These are phyloP conservation scores for Thamnophis sirtalis DNA, from an alignment of 2,113 vertebrate genomes.

Conservation along the genomic window DNA sequence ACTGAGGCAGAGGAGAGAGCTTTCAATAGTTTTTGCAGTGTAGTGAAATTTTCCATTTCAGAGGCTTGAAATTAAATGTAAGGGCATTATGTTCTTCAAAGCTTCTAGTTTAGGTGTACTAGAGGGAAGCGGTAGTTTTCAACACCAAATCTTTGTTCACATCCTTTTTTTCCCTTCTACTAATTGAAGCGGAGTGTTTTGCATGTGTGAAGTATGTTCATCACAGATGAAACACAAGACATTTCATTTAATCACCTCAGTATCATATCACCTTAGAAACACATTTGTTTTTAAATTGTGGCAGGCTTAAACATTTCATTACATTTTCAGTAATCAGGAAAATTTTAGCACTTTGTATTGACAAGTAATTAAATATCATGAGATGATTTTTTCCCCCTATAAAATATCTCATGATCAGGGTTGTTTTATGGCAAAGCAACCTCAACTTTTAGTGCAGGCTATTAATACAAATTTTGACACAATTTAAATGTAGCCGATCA, in stretches of 20 bases:
- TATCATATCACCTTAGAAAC: not conserved
- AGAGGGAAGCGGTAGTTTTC: too few species aligned
- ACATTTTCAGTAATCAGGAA: not conserved
- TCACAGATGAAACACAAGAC: not conserved
- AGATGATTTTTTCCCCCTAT: not conserved
- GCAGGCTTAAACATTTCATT: not conserved
- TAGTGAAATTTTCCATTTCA: not conserved
- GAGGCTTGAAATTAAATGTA: not conserved
- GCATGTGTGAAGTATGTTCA: not conserved
- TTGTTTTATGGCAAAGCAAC: not conserved
- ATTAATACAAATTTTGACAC: not conserved
- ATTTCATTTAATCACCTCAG: not conserved
- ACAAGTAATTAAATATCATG: not conserved
- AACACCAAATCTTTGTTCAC: not conserved
- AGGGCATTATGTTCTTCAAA: not conserved
- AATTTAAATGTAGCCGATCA: not conserved
- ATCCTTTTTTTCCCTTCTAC: not conserved
- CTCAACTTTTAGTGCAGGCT: not conserved
- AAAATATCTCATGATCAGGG: not conserved
- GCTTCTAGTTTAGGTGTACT: not conserved
- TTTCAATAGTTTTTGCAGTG: not conserved
- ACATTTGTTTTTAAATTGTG: not conserved
- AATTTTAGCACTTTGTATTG: not conserved
- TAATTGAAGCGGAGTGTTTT: not conserved
- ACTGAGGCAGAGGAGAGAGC: not conserved